Evolutionary conservation across 2,888 invertebrate species (phyloP).

Genomic region (Andrena marginata): DNA sequence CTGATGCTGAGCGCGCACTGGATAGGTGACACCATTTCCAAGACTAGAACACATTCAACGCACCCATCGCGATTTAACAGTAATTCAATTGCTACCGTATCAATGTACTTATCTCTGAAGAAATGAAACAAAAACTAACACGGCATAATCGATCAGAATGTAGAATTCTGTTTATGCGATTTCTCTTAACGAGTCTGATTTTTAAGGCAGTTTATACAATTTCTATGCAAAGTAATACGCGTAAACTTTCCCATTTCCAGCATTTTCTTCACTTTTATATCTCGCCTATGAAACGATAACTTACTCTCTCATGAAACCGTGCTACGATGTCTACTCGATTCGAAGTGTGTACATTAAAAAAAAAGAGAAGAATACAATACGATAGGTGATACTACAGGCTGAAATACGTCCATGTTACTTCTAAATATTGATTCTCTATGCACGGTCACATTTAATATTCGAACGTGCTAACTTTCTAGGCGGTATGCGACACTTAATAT

Average conservation of each 20-base stretch:
- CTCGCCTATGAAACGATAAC: slow-evolving; percentile 13
- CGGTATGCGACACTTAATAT: slow-evolving; percentile 16
- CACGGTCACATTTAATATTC: slow-evolving; percentile 6
- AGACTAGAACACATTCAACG: slow-evolving; percentile 89
- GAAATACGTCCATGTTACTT: slow-evolving; percentile 19
- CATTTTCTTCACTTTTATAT: slow-evolving; percentile 58
- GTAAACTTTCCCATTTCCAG: background rate
- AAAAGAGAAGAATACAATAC: slow-evolving; percentile 8
- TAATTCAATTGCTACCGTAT: slow-evolving; percentile 48
- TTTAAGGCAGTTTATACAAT: slow-evolving; percentile 55
- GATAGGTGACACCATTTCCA: slow-evolving; percentile 95
- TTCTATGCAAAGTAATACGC: background rate
- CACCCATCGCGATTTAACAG: slow-evolving; percentile 77
- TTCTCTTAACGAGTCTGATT: slow-evolving; percentile 36
- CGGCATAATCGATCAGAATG: slow-evolving; percentile 19
- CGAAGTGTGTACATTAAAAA: slow-evolving; percentile 17
- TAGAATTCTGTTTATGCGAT: background rate
- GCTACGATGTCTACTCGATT: slow-evolving; percentile 12
- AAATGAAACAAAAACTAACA: slow-evolving; percentile 7
- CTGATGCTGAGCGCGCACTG: slow-evolving; percentile 91
- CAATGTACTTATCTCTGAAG: slow-evolving; percentile 34
- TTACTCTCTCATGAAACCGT: background rate
- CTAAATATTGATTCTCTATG: slow-evolving; percentile 18
- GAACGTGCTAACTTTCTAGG: slow-evolving; percentile 8
- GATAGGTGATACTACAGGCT: slow-evolving; percentile 12